Base-by-base conservation (phyloP, 2,113 vertebrate genomes). In the Dendrocopos noguchii region DNA sequence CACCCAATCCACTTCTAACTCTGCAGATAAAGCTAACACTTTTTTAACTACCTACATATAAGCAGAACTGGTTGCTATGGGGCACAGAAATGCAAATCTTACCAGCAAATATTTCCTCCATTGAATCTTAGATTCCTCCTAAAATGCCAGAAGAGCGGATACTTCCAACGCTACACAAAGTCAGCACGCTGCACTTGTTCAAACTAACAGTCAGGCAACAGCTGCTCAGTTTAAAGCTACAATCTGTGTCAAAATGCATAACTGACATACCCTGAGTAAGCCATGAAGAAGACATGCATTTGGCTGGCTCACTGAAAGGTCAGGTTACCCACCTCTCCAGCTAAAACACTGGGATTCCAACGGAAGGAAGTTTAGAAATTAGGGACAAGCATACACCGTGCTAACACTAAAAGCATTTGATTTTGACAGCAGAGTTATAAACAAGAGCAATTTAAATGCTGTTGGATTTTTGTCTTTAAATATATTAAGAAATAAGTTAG, bases 201-300 rank as follows among this genome's bases (percentile, higher is more conserved):
- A 95, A 97, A 97, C 97, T 97, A 97, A 97, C 91, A 96, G 96
- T 93, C 93, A 96, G 96, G 94, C 87, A 94, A 95, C 97, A 98
- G 96, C 97, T 97, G 97, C 97, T 96, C 95, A 92, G 95, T 94
- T 96, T 97, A 97, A 96, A 96, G 95, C 96, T 96, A 91, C 91
- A 81, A 97, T 95, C 96, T 94, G 95, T 96, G 94, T 97, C 96
- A 97, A 97, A 94, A 96, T 81, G 95, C 97, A 97, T 97, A 96
- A 96, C 96, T 97, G 94, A 94, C 96, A 71, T 96, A 96, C 96
- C 96, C 96, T 83, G 93, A 91, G 87, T 95, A 95, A 97, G 96
- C 96, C 95, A 92, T 78, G 95, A 96, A 94, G 95, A 96, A 88
- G 94, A 97, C 96, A 91, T 91, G 93, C 94, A 82, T 91, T 94